A percentile compares a stretch with the other conserved stretches of the same genome.
Conservation (phyloP, 2,888 invertebrate genomes). For the Coremacera marginata region DNA sequence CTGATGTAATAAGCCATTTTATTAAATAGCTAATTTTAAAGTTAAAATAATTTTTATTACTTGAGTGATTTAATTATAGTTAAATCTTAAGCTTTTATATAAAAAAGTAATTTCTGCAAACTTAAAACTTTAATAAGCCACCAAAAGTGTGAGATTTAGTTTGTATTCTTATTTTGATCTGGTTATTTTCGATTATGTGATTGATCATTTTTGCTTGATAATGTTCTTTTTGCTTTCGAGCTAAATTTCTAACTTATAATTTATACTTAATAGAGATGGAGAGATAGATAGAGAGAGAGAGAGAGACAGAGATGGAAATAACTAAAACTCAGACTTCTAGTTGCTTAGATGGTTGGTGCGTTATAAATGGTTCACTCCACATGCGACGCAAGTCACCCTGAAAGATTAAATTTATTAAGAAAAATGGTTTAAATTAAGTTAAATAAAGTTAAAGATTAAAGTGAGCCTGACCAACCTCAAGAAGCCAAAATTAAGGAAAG, state of each 20-base stretch:
- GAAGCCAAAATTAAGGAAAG: too few species aligned
- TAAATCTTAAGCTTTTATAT: not conserved
- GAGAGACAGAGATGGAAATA: slow-evolving; percentile 50
- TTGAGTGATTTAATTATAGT: not conserved
- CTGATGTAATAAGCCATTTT: not conserved
- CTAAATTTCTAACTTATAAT: slow-evolving; percentile 51
- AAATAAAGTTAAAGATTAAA: too few species aligned
- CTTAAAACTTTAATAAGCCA: not conserved
- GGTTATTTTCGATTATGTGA: slow-evolving; percentile 39
- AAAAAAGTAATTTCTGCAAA: not conserved
- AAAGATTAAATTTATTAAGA: slow-evolving; percentile 42
- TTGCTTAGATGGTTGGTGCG: slow-evolving; percentile 84
- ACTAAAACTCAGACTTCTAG: slow-evolving; percentile 79
- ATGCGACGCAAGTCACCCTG: slow-evolving; percentile 96
- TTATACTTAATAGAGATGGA: slow-evolving; percentile 49
- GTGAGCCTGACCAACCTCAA: too few species aligned
- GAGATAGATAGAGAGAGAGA: slow-evolving; percentile 45
- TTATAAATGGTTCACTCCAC: slow-evolving; percentile 97
- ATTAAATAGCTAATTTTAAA: not conserved
- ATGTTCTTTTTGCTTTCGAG: slow-evolving; percentile 42
- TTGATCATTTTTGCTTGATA: slow-evolving; percentile 47
- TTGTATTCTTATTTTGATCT: slow-evolving; percentile 39
- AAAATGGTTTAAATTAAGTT: too few species aligned
- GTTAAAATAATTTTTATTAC: not conserved
- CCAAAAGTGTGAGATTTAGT: not conserved